Base-by-base conservation (phyloP, 2,888 invertebrate genomes). In the Selenia dentaria region DNA sequence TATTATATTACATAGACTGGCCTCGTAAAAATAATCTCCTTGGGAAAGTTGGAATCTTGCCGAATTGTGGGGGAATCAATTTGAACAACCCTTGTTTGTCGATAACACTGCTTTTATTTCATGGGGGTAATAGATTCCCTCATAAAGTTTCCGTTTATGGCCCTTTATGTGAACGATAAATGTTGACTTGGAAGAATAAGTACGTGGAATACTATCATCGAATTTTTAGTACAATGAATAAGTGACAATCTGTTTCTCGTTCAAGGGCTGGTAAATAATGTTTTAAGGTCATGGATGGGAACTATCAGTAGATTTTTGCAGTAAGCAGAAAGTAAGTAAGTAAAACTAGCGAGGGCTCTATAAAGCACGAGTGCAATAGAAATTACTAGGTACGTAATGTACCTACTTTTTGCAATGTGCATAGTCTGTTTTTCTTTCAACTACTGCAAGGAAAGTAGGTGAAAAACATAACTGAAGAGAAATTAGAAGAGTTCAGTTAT, bases 31-130 rank as follows among this genome's bases (percentile, higher is more conserved):
- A 48, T 48, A 48, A 48, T 48, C 37, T 41, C 40, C 22, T 16
- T 10, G 36, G 11, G 12, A 37, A 48, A 48, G 41, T 48, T 48
- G 33, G 28, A 37, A 41, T 41, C 41, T 35, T 14, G 9, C 36
- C 41, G 47, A 32, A 42, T 48, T 29, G 36, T 41, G 24, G 37
- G 22, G 20, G 42, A 48, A 54, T 51, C 53, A 54, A 58, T 58
- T 58, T 51, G 58, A 38, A 51, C 50, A 56, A 51, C 51, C 56
- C 51, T 48, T 58, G 51, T 56, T 42, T 51, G 51, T 48, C 51
- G 41, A 53, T 51, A 56, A 54, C 53, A 51, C 48, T 39, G 53
- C 47, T 44, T 58, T 56, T 58, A 58, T 58, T 51, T 54, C 49
- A 50, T 40, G 45, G 49, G 51, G 51, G 44, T 51, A 48, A 51